These are phyloP conservation scores for Ips nitidus DNA, from an alignment of 1,140 invertebrate species.

Conservation along the genomic window DNA sequence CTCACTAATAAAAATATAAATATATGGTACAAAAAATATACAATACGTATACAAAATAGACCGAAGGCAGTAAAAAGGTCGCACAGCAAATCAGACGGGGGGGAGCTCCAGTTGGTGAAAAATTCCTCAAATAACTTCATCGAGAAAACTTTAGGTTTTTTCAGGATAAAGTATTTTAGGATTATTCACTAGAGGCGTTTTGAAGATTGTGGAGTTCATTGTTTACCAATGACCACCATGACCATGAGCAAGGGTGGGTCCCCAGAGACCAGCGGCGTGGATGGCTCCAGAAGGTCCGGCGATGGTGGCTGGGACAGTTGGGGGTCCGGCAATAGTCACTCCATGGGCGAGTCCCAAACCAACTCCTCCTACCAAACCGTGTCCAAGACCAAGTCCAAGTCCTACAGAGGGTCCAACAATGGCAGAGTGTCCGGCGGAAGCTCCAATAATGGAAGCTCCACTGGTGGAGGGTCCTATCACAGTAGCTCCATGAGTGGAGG, in stretches of 20 bases:
- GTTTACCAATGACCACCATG: slow-evolving; percentile 36
- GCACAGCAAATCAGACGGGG: slow-evolving; percentile 23
- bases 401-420: slow-evolving; percentile 24
- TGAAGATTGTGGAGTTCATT: background rate
- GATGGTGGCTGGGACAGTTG: slow-evolving; percentile 29
- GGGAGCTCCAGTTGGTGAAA: slow-evolving; percentile 16
- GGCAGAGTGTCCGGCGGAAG: slow-evolving; percentile 26
- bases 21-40: slow-evolving; percentile 31
- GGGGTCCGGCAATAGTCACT: slow-evolving; percentile 35
- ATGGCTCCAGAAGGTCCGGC: slow-evolving; percentile 28
- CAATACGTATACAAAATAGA: slow-evolving; percentile 15
- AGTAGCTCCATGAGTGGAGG: slow-evolving; percentile 23
- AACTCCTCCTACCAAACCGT: slow-evolving; percentile 4
- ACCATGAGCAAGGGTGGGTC: slow-evolving; percentile 35
- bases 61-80: slow-evolving; percentile 19
- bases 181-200: slow-evolving; percentile 23
- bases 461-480: slow-evolving; percentile 33
- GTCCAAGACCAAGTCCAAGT: slow-evolving; percentile 1
- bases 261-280: slow-evolving; percentile 35
- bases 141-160: slow-evolving; percentile 10
- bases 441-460: slow-evolving; percentile 23
- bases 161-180: slow-evolving; percentile 2
- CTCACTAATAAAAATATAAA: slow-evolving; percentile 16
- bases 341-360: slow-evolving; percentile 22
- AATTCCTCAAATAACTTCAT: slow-evolving; percentile 10